These are phyloP conservation scores for Cydia strobilella DNA, from an alignment of 1,140 invertebrate genomes.

Conservation along the genomic window DNA sequence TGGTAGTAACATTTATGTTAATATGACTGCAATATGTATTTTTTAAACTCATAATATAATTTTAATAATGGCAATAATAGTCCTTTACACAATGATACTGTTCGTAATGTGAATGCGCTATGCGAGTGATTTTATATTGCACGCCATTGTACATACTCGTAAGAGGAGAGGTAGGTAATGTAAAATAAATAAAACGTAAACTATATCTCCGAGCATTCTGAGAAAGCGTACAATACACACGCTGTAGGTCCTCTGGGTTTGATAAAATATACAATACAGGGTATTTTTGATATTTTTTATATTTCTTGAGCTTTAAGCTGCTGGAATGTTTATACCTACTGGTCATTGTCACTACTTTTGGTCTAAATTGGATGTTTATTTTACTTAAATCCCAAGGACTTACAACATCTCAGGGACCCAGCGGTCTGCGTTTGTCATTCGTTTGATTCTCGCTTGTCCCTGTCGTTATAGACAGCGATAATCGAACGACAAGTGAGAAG, in stretches of 20 bases:
- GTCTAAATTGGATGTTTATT: too few relatives aligned
- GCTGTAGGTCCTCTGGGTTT: not conserved
- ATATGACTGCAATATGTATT: too few relatives aligned
- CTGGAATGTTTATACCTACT: too few relatives aligned
- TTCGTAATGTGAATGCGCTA: not conserved
- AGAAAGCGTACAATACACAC: not conserved
- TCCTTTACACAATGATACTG: not conserved
- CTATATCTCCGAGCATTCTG: not conserved
- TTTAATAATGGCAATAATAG: not conserved
- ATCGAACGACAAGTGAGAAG: not conserved
- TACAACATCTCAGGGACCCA: not conserved
- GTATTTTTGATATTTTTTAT: too few relatives aligned
- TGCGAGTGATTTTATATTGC: not conserved
- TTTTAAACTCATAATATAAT: not conserved
- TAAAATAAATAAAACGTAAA: not conserved
- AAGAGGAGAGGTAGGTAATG: not conserved
- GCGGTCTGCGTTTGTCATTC: not conserved
- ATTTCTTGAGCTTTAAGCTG: too few relatives aligned
- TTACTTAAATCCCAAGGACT: not conserved
- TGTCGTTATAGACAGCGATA: not conserved
- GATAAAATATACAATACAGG: not conserved
- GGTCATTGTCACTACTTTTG: too few relatives aligned
- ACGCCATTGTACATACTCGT: not conserved
- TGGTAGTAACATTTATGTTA: too few relatives aligned
- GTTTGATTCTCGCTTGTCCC: not conserved